Base-by-base conservation (phyloP, 64 coral and sea anemone species). In the Acropora yongei region DNA sequence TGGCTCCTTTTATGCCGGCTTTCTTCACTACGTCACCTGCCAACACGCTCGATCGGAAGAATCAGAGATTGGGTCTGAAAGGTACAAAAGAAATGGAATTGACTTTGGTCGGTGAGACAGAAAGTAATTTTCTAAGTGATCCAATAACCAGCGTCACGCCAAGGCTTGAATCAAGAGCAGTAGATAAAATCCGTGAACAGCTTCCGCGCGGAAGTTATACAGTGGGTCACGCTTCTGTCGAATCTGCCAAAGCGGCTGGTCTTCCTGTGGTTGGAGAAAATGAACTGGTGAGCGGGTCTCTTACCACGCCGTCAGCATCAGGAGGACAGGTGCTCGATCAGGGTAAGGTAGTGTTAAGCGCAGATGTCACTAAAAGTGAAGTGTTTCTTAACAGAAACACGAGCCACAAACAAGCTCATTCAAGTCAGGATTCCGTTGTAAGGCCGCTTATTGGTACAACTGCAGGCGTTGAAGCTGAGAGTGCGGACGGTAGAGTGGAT, bases 231-330 rank as follows among this genome's bases (percentile, higher is more conserved):
- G 80, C 93, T 60, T 93, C 89, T 20, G 53, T 89, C 18, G 97
- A 95, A 79, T 79, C 97, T 19, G 97, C 97, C 40, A 85, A 91
- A 49, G 97, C 97, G 61, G 94, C 94, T 89, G 97, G 97, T n/a
- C 96, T 99, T 79, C 97, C 97, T 58, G 91, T 99, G 9, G 93
- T 99, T 78, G 96, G 86, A 10, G 68, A 13, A 48, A 44, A 44
- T 78, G 44, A 44, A 5, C 12, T 4, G 16, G 4, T 78, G 45
- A 47, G 13, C 12, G 75, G 44, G 18, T 13, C 16, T 78, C 11
- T 8, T 39, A 1, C 2, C 1, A 3, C 73, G 13, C 5, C 44
- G 40, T 12, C 6, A 44, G 73, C 10, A 11, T 44, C 73, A 47
- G 44, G 13, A 46, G 43, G 17, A 10, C 17, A 6, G 6, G 75